Percentiles rank a stretch among this genome's conserved stretches.
phyloP scores from a whole-genome alignment of 1,140 invertebrate species.

The Aphis craccivora region DNA sequence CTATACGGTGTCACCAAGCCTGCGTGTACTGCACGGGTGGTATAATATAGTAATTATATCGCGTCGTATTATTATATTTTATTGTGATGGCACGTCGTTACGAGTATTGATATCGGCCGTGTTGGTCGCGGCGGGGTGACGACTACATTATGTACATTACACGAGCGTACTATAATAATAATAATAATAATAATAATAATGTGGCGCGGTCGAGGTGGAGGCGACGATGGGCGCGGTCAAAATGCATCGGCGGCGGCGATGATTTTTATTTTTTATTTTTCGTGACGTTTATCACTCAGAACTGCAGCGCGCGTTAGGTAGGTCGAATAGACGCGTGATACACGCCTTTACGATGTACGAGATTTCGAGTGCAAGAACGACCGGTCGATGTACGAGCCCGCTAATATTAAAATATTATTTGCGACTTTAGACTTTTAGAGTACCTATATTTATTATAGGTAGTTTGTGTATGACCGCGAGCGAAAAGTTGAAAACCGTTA shows the following conservation, averaged over 20 bases:
- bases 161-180: background rate
- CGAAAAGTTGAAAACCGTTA: too few species aligned
- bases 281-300: background rate
- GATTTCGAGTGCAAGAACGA: too few species aligned
- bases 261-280: background rate
- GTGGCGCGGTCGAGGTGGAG: background rate
- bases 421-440: too few species aligned
- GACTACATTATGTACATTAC: background rate
- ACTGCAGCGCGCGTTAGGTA: background rate
- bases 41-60: background rate
- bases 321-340: too few species aligned
- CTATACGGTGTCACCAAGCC: background rate
- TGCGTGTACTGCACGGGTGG: background rate
- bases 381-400: too few species aligned
- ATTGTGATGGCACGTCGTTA: slow-evolving; percentile 1
- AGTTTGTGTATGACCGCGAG: too few species aligned
- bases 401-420: too few species aligned
- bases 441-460: too few species aligned
- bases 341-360: too few species aligned
- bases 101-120: background rate
- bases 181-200: too few species aligned
- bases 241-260: background rate
- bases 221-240: background rate
- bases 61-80: background rate
- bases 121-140: background rate